Evolutionary conservation across 2,888 invertebrate genomes (phyloP).

Genomic region (Archips xylosteana): DNA sequence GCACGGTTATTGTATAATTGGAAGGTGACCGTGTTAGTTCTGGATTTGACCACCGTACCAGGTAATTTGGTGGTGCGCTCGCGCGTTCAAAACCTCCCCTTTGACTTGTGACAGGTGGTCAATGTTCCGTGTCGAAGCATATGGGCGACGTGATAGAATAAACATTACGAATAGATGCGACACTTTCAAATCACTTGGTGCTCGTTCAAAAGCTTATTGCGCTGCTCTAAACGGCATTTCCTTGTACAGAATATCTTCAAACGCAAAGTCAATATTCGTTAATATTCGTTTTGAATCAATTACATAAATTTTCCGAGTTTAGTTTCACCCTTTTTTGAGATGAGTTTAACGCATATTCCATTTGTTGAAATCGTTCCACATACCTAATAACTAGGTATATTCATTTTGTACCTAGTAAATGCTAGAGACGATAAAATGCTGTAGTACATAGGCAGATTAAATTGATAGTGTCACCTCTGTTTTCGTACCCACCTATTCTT

Average conservation of each 20-base stretch:
- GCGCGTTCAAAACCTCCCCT: slow-evolving; percentile 43
- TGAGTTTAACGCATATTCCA: too few species aligned
- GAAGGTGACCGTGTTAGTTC: slow-evolving; percentile 18
- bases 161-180: not conserved
- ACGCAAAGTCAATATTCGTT: too few species aligned
- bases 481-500: not conserved
- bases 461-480: not conserved
- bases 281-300: too few species aligned
- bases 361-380: too few species aligned
- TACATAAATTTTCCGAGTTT: too few species aligned
- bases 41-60: not conserved
- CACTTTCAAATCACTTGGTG: not conserved
- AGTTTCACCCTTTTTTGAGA: too few species aligned
- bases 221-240: too few species aligned
- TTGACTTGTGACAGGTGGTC: slow-evolving; percentile 46
- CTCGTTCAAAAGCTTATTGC: too few species aligned
- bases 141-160: slow-evolving; percentile 47
- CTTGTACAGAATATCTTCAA: too few species aligned
- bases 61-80: slow-evolving; percentile 21
- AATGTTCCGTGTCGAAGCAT: slow-evolving; percentile 54
- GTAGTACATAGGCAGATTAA: not conserved
- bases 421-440: too few species aligned
- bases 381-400: too few species aligned
- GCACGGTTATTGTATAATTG: slow-evolving; percentile 11
- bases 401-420: too few species aligned